These are phyloP conservation scores for Orientallactaga bullata DNA, from an alignment of 2,113 vertebrate genomes.

Conservation along the genomic window DNA sequence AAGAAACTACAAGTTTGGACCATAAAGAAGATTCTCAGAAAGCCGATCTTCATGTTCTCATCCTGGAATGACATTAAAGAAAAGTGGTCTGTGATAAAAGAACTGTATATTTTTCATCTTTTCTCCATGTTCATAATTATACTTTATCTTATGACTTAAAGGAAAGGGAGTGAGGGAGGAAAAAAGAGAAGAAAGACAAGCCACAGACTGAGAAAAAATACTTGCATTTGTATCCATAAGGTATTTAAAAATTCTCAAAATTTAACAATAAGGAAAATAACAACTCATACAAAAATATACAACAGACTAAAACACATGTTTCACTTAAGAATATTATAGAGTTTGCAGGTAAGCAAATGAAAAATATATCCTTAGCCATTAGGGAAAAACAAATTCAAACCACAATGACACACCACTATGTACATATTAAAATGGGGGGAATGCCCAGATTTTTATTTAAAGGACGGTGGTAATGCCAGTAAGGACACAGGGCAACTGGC, in stretches of 20 bases:
- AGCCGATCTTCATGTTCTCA: not conserved
- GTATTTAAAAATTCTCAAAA: slow-evolving; percentile 42
- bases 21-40: not conserved
- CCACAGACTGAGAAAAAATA: slow-evolving; percentile 16
- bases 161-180: not conserved
- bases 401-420: not conserved
- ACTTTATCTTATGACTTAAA: not conserved
- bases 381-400: slow-evolving; percentile 32
- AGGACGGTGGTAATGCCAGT: not conserved
- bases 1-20: not conserved
- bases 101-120: slow-evolving; percentile 20
- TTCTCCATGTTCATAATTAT: slow-evolving; percentile 34
- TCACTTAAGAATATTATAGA: slow-evolving; percentile 8
- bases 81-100: not conserved
- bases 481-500: not conserved
- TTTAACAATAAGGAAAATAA: not conserved
- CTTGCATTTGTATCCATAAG: not conserved
- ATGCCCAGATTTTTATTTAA: not conserved
- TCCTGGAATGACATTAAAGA: not conserved
- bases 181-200: too few species aligned
- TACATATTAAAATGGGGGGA: not conserved
- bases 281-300: slow-evolving; percentile 2
- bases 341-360: slow-evolving; percentile 11
- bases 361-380: not conserved
- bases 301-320: slow-evolving; percentile 14